Evolutionary conservation across 1,140 invertebrate genomes (phyloP), one percentile per base, ranked within the genome.

Genomic region (Physella acuta): DNA sequence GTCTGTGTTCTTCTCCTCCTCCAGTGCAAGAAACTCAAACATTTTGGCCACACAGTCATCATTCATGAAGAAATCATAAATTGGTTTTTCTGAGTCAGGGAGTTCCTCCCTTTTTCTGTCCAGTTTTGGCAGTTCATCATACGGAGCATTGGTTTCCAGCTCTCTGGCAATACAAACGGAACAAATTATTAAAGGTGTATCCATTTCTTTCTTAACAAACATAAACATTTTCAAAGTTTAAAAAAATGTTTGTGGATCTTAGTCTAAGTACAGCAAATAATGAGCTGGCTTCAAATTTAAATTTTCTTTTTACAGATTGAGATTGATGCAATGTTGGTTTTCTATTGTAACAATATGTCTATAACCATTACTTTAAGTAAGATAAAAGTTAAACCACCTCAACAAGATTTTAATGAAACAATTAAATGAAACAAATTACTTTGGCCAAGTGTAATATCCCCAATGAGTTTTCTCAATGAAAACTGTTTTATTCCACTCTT

Each of bases 371-470:
- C n/a, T n/a, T n/a, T n/a, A n/a, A n/a, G n/a, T n/a, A n/a, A n/a
- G n/a, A n/a, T n/a, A n/a, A n/a, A n/a, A n/a, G n/a, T n/a, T n/a
- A n/a, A n/a, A n/a, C n/a, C n/a, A n/a, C n/a, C n/a, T n/a, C n/a
- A n/a, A n/a, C n/a, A n/a, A n/a, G n/a, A n/a, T n/a, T n/a, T n/a
- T n/a, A n/a, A n/a, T n/a, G n/a, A n/a, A n/a, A n/a, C n/a, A n/a
- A 51, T 60, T 14, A 26, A 30, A 39, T 59, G 72, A 49, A 39
- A 53, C 11, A 68, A 82, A 82, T 77, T 84, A 88, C 85, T 90
- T 89, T 0, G 94, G 92, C 93, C 94, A 97, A 1, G 84, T 85
- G 77, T 93, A 94, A 81, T 91, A 95, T 3, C 94, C 94, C 70
- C 87, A 85, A 75, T 88, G 87, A 20, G 88, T 87, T 74, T 91